These are phyloP conservation scores for Nerophis ophidion DNA, from an alignment of 2,113 vertebrate genomes.

Conservation along the genomic window DNA sequence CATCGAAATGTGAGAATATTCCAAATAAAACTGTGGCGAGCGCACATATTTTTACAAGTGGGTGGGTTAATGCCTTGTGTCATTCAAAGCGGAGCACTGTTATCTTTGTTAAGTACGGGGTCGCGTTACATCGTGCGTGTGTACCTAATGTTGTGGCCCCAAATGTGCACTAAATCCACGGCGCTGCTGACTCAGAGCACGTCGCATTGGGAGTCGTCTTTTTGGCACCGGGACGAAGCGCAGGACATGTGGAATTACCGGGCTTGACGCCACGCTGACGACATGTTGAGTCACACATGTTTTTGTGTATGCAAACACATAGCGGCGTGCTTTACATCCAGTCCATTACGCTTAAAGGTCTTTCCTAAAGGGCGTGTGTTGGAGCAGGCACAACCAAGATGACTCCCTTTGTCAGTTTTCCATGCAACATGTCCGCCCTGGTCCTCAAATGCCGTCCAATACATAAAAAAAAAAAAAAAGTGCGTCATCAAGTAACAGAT, in stretches of 20 bases:
- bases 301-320: conserved; percentile 28
- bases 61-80: too few relatives aligned
- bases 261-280: conserved; percentile 32
- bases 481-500: conserved; percentile 59
- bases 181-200: conserved; percentile 59
- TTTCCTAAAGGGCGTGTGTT: conserved; percentile 37
- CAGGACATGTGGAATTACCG: conserved; percentile 31
- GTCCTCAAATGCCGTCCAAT: conserved; percentile 9
- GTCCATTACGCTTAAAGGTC: conserved; percentile 23
- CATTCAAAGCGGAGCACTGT: too few relatives aligned
- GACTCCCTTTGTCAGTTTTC: conserved; percentile 20
- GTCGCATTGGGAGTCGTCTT: conserved; percentile 49
- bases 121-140: too few relatives aligned
- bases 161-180: conserved; percentile 40
- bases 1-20: too few relatives aligned
- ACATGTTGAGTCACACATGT: conserved; percentile 20
- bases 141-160: conserved; percentile 3
- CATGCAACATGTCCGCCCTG: conserved; percentile 23
- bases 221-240: background rate
- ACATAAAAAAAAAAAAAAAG: background rate
- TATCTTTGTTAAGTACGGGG: too few relatives aligned
- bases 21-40: too few relatives aligned
- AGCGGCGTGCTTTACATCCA: conserved; percentile 25
- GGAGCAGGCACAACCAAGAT: background rate
- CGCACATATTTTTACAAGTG: too few relatives aligned